Percentiles rank a stretch among this genome's conserved stretches.
These are phyloP conservation scores for Iselma pallidipennis DNA, from an alignment of 2,888 invertebrate genomes.

Conservation along the genomic window DNA sequence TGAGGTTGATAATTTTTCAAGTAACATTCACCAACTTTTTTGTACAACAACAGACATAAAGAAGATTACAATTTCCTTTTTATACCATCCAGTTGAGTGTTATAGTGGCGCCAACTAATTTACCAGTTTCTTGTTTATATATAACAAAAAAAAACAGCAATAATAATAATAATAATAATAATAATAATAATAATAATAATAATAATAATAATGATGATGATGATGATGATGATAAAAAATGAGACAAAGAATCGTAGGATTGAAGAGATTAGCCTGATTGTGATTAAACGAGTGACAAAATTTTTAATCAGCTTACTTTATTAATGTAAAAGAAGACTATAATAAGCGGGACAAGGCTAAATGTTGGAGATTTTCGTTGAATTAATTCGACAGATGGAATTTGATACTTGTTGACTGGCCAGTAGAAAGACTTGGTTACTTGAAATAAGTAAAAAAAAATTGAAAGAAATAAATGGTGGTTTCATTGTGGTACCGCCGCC, in stretches of 20 bases:
- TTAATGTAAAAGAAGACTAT: neutral
- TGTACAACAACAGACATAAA: constrained; percentile 14
- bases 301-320: constrained; percentile 29
- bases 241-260: too few relatives aligned
- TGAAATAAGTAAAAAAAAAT: constrained; percentile 21
- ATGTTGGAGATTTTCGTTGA: constrained; percentile 29
- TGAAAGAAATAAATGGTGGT: neutral
- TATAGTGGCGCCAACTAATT: constrained; percentile 16
- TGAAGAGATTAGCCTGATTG: constrained; percentile 5
- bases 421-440: constrained; percentile 31
- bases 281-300: constrained; percentile 32
- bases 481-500: neutral
- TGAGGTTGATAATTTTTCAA: constrained; percentile 33
- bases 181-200: neutral
- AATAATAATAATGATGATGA: too few relatives aligned
- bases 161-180: neutral
- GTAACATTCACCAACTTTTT: constrained; percentile 18
- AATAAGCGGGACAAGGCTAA: constrained; percentile 11
- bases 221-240: too few relatives aligned
- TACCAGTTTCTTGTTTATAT: constrained; percentile 7
- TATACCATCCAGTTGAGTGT: neutral
- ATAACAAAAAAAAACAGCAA: neutral
- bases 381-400: constrained; percentile 38
- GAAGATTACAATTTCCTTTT: constrained; percentile 9
- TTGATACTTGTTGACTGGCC: constrained; percentile 26